Conservation (phyloP, 1,140 invertebrate species). For the Caenorhabditis brenneri region DNA sequence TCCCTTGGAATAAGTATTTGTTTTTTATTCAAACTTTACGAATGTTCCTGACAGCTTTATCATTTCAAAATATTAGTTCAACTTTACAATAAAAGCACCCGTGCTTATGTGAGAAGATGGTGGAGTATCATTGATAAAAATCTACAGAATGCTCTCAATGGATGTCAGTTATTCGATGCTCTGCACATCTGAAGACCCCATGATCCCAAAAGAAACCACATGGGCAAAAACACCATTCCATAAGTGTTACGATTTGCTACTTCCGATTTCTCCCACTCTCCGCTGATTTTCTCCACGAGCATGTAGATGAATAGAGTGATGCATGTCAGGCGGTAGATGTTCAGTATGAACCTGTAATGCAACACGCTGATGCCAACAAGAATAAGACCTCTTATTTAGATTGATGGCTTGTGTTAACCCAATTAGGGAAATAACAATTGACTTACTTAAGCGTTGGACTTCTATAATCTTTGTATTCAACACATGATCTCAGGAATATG, state of each 20-base stretch:
- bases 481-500: slow-evolving; percentile 31
- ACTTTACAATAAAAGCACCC: no score
- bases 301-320: background rate
- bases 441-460: slow-evolving; percentile 30
- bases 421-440: no score
- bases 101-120: no score
- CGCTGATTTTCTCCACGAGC: slow-evolving; percentile 36
- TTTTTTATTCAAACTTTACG: no score
- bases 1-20: no score
- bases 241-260: slow-evolving; percentile 32
- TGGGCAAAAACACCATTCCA: slow-evolving; percentile 26
- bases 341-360: background rate
- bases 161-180: background rate
- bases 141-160: background rate
- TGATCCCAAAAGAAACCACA: slow-evolving; percentile 3
- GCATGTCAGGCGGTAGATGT: slow-evolving; percentile 10
- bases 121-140: background rate
- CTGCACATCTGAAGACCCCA: slow-evolving; percentile 28
- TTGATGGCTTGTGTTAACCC: no score
- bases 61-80: no score
- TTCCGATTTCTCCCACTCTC: slow-evolving; percentile 40
- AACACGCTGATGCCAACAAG: background rate
- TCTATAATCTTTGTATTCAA: slow-evolving; percentile 46
- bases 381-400: no score
- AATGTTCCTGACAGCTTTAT: no score